Percentiles rank a stretch among this genome's conserved stretches.
Conservation (phyloP, 2,113 vertebrate species). For the Miniopterus natalensis region DNA sequence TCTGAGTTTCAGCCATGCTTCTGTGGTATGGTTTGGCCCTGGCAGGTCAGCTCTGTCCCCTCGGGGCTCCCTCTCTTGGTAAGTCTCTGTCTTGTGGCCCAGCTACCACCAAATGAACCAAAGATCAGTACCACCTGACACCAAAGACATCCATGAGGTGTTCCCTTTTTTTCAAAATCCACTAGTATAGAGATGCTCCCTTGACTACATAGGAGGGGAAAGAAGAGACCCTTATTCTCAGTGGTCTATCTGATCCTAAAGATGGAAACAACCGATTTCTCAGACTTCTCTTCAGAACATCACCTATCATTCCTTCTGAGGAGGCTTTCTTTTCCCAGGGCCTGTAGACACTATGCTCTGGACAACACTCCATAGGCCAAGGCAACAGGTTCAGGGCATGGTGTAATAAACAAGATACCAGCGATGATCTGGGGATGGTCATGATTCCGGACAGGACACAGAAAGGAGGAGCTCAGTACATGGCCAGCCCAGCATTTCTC, state of each 20-base stretch:
- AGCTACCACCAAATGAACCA: background rate
- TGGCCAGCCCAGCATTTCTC: background rate
- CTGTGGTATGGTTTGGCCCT: fast-evolving
- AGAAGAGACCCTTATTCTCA: background rate
- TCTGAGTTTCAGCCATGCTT: background rate
- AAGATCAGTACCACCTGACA: background rate
- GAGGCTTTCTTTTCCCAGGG: background rate
- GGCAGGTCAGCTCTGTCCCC: background rate
- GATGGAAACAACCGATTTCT: background rate
- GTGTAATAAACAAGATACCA: background rate
- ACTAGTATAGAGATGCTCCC: background rate
- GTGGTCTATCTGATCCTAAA: background rate
- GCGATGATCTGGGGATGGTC: background rate
- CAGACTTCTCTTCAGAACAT: background rate
- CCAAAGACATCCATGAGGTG: background rate
- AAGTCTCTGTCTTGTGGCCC: background rate
- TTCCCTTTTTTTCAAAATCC: background rate
- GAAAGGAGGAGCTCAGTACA: background rate
- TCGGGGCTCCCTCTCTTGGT: background rate
- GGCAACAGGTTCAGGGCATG: background rate
- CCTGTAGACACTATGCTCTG: background rate
- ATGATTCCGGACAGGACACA: background rate
- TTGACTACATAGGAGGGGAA: background rate
- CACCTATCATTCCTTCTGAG: background rate
- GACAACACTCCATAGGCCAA: background rate